Evolutionary conservation across 2,113 vertebrate species (phyloP), one percentile per base, ranked within the genome.

Genomic region (Illadopsis cleaveri): DNA sequence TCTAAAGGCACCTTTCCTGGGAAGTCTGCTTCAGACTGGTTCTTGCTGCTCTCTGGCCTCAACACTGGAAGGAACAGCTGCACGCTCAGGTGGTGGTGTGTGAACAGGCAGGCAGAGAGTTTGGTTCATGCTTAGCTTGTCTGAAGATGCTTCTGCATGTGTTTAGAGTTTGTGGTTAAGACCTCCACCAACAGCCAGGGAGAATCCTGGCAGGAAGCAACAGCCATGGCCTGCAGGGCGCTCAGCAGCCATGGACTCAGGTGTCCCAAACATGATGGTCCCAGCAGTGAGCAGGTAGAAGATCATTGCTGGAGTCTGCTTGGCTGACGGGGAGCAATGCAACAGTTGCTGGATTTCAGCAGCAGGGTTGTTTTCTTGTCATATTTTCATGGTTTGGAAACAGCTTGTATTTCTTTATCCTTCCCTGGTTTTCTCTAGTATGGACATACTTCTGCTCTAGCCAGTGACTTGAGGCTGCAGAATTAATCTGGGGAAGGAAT

Each of bases 71-170:
- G 82, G 73, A 37, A 40, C 1, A 2, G 53, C 33, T 33, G 48
- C 22, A 23, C 0, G 1, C 25, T 42, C 16, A 22, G 30, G 27
- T 2, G 1, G 40, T 35, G 53, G 18, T 61, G 37, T 22, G 40
- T 37, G 24, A 86, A 42, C 22, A 7, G 33, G 16, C 20, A 82
- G 58, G 8, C 23, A 16, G 1, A 60, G 24, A 44, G 45, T 28
- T 86, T 30, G 20, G 25, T 80, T 70, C 44, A 4, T 7, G 21
- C 22, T 40, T 60, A 12, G 13, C 42, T 82, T 61, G 53, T 33
- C 68, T 72, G 86, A 33, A 61, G 48, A 50, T 48, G n/a, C 33
- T 61, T 72, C 47, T 69, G 58, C 62, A 31, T 16, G 10, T 54
- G 27, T 81, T 80, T 73, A 57, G 68, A 84, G 54, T 78, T 81